Evolutionary conservation across 2,113 vertebrate species (phyloP).

Genomic region (Carlito syrichta): DNA sequence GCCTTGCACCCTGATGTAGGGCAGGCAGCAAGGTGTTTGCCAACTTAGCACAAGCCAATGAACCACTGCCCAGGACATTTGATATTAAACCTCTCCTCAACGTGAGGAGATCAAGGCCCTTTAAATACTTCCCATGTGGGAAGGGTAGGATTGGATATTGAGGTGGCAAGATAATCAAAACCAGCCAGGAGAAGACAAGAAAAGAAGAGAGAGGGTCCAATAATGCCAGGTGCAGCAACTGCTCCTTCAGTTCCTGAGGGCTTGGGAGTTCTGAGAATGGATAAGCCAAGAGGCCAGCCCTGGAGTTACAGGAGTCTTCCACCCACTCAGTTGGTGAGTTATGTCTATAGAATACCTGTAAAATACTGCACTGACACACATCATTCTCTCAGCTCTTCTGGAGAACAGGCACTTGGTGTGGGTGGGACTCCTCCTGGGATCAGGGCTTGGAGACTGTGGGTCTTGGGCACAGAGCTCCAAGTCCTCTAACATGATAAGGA

Average conservation of each 20-base stretch:
- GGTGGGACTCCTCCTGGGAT: background rate
- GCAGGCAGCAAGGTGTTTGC: background rate
- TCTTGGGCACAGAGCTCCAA: background rate
- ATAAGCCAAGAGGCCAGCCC: background rate
- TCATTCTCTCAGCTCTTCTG: background rate
- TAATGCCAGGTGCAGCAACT: background rate
- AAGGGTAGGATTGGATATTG: background rate
- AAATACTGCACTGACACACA: background rate
- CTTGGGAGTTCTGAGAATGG: background rate
- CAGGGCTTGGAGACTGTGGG: background rate
- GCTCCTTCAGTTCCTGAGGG: background rate
- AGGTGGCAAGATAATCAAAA: background rate
- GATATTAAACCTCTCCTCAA: background rate
- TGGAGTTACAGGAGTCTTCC: background rate
- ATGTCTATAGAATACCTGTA: background rate
- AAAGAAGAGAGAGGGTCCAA: background rate
- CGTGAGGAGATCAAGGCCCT: background rate
- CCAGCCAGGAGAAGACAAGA: background rate
- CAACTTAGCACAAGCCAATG: background rate
- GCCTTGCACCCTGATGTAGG: background rate
- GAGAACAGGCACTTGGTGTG: background rate
- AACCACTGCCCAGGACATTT: background rate
- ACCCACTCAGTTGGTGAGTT: background rate
- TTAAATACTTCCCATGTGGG: background rate
- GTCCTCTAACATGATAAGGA: background rate